A percentile compares a stretch with the other conserved stretches of the same genome.
phyloP scores from a whole-genome alignment of 2,888 invertebrate genomes.

The Galerucella pusilla region DNA sequence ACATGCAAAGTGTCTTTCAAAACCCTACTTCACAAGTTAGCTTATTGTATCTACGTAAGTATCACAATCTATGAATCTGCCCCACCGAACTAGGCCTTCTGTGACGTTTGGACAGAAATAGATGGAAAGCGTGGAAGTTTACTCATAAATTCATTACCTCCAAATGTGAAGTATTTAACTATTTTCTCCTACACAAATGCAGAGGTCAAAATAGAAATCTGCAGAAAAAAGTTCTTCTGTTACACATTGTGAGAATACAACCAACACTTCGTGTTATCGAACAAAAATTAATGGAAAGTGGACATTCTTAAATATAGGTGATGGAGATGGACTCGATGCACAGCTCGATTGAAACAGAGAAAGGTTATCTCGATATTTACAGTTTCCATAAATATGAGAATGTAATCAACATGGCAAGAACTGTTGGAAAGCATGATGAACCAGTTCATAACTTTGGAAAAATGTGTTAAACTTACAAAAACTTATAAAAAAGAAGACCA shows the following conservation, averaged over 20 bases:
- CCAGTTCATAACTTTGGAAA: slow-evolving; percentile 12
- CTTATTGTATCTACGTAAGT: slow-evolving; percentile 27
- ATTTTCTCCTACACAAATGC: slow-evolving; percentile 12
- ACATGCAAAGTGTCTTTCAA: slow-evolving; percentile 35
- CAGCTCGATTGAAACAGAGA: slow-evolving; percentile 19
- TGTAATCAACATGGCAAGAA: slow-evolving; percentile 34
- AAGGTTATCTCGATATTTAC: slow-evolving; percentile 31
- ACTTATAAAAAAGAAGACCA: slow-evolving; percentile 22
- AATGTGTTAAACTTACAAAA: slow-evolving; percentile 3
- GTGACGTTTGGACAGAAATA: slow-evolving; percentile 13
- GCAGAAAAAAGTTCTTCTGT: slow-evolving; percentile 25
- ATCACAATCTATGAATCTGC: slow-evolving; percentile 22
- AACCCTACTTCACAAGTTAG: slow-evolving; percentile 30
- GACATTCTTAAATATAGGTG: slow-evolving; percentile 36
- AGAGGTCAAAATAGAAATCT: slow-evolving; percentile 30
- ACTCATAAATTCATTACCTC: slow-evolving; percentile 24
- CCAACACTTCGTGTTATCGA: slow-evolving; percentile 1
- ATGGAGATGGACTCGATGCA: slow-evolving; percentile 17
- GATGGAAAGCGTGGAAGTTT: neutral
- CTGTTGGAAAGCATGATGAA: slow-evolving; percentile 8
- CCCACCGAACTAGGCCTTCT: slow-evolving; percentile 21
- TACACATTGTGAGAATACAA: slow-evolving; percentile 25
- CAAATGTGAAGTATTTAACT: slow-evolving; percentile 1
- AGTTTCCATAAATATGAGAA: slow-evolving; percentile 36
- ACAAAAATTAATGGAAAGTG: slow-evolving; percentile 41